phyloP scores from a whole-genome alignment of 2,113 vertebrate genomes.

The Thinocorus orbignyianus region DNA sequence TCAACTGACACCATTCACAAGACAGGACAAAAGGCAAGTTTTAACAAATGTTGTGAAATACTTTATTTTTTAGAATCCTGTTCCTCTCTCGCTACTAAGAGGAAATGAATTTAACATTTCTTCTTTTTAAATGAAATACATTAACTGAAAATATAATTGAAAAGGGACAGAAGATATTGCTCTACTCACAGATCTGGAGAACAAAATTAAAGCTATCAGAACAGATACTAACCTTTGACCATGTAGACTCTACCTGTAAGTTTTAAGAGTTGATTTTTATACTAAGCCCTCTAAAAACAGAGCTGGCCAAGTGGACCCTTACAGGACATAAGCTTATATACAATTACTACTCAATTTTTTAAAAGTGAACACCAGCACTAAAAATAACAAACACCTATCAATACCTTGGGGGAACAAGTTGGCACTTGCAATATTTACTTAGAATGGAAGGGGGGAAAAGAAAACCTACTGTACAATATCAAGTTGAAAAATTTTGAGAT shows the following conservation, averaged over 20 bases:
- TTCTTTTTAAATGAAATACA: slow-evolving; percentile 21
- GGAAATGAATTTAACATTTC: slow-evolving; percentile 57
- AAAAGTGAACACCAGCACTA: neutral
- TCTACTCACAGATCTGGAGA: neutral
- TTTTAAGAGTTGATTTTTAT: neutral
- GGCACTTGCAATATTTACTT: neutral
- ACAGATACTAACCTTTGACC: neutral
- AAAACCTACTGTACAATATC: neutral
- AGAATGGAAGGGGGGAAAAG: neutral
- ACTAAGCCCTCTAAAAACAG: neutral
- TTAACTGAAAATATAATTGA: neutral
- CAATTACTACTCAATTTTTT: neutral
- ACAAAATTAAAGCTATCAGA: neutral
- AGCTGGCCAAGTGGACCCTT: neutral
- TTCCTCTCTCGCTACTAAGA: slow-evolving; percentile 38
- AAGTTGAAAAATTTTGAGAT: neutral
- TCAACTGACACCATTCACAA: neutral
- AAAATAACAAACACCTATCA: neutral
- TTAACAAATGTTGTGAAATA: slow-evolving; percentile 48
- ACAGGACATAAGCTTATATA: neutral
- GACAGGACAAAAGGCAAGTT: neutral
- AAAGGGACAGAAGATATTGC: neutral
- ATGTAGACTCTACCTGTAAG: neutral
- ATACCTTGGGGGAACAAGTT: neutral
- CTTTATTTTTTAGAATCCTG: slow-evolving; percentile 42